phyloP scores from a whole-genome alignment of 2,797 vertebrate genomes.

The Graptemys geographica region DNA sequence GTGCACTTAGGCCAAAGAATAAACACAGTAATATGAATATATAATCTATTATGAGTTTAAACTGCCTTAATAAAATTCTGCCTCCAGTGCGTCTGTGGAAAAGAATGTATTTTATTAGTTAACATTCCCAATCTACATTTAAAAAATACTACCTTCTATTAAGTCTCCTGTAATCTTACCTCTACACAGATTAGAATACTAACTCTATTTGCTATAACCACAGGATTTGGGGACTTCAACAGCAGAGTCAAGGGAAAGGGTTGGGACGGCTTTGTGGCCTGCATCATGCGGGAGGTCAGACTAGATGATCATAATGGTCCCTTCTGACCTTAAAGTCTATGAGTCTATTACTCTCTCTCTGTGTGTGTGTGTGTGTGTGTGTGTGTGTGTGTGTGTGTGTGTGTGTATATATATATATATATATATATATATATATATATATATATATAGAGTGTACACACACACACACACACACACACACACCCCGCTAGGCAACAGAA shows the following conservation, averaged over 20 bases:
- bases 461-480: too few relatives aligned
- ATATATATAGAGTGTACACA: too few relatives aligned
- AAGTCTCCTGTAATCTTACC: neutral
- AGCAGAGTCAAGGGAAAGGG: too few relatives aligned
- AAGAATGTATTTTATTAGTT: neutral
- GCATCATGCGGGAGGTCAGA: too few relatives aligned
- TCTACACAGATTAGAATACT: neutral
- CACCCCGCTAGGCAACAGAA: fast-evolving
- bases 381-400: too few relatives aligned
- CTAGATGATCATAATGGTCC: too few relatives aligned
- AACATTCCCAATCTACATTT: neutral
- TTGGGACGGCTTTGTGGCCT: too few relatives aligned
- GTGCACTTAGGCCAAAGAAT: neutral
- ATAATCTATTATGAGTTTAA: neutral
- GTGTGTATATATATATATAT: too few relatives aligned
- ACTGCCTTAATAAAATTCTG: constrained; percentile 11
- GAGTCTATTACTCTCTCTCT: neutral
- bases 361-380: too few relatives aligned
- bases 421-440: too few relatives aligned
- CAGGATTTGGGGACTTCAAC: too few relatives aligned
- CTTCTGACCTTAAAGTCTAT: too few relatives aligned
- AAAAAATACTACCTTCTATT: neutral
- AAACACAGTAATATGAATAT: neutral
- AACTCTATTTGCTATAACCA: neutral
- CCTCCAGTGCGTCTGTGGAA: neutral